phyloP scores from a whole-genome alignment of 2,113 vertebrate species.

The Xenopus laevis region DNA sequence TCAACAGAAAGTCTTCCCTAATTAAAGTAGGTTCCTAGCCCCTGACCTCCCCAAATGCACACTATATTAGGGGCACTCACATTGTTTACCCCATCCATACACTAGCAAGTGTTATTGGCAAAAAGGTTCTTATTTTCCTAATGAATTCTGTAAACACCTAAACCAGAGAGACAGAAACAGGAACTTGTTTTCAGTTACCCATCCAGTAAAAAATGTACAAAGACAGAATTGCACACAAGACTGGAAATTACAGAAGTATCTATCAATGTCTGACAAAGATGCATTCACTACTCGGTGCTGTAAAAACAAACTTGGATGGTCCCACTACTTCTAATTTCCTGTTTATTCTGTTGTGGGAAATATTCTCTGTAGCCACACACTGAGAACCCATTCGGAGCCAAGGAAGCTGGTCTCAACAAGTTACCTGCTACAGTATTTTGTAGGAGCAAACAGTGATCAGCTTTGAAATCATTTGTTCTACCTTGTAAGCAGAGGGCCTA shows the following conservation, averaged over 20 bases:
- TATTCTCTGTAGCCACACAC: slow-evolving; percentile 35
- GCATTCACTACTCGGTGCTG: slow-evolving; percentile 17
- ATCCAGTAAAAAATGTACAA: too few relatives aligned
- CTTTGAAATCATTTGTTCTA: neutral
- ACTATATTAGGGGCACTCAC: too few relatives aligned
- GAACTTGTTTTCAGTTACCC: too few relatives aligned
- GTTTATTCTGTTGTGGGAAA: slow-evolving; percentile 23
- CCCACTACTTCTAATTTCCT: slow-evolving; percentile 14
- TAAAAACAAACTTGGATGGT: slow-evolving; percentile 23
- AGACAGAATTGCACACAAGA: neutral
- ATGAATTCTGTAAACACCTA: too few relatives aligned
- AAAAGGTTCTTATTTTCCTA: too few relatives aligned
- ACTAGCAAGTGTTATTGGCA: too few relatives aligned
- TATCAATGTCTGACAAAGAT: slow-evolving; percentile 27
- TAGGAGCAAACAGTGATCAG: neutral
- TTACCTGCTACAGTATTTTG: slow-evolving; percentile 21
- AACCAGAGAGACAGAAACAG: too few relatives aligned
- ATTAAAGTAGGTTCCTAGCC: too few relatives aligned
- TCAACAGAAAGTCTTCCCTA: too few relatives aligned
- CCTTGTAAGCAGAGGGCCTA: neutral
- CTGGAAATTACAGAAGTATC: slow-evolving; percentile 18
- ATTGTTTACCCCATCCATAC: too few relatives aligned
- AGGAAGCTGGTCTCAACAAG: slow-evolving; percentile 19
- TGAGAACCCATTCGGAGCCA: slow-evolving; percentile 25
- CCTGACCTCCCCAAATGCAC: too few relatives aligned